Evolutionary conservation across 2,888 invertebrate species (phyloP).

Genomic region (Lasioglossum vierecki): DNA sequence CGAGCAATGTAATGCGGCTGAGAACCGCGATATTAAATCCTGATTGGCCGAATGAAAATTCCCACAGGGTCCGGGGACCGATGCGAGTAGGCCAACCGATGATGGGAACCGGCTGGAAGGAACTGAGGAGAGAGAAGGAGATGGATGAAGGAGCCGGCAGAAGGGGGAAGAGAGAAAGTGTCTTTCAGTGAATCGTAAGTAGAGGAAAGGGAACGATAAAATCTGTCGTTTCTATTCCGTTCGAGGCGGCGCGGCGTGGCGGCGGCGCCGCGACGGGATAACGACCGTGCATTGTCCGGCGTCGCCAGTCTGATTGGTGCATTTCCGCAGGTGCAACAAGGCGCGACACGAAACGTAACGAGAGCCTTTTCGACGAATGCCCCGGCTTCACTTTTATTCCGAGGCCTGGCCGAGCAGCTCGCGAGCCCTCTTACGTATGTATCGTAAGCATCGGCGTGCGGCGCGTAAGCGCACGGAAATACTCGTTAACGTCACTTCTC

Average conservation of each 20-base stretch:
- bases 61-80: constrained; percentile 13
- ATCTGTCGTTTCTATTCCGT: constrained; percentile 65
- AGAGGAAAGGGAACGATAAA: constrained; percentile 56
- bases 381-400: constrained; percentile 55
- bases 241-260: constrained; percentile 10
- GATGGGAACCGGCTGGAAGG: neutral
- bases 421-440: constrained; percentile 65
- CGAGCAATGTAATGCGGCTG: neutral
- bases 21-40: constrained; percentile 39
- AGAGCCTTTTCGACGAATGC: constrained; percentile 59
- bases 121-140: neutral
- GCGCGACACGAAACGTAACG: constrained; percentile 59
- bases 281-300: constrained; percentile 62
- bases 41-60: constrained; percentile 39
- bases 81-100: constrained; percentile 18
- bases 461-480: constrained; percentile 65
- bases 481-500: constrained; percentile 75
- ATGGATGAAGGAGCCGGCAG: neutral
- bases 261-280: constrained; percentile 58
- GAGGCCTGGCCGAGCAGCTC: constrained; percentile 34
- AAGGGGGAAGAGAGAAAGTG: constrained; percentile 34
- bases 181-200: constrained; percentile 53
- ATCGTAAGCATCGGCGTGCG: constrained; percentile 63
- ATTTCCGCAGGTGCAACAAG: constrained; percentile 65
- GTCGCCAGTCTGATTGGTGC: constrained; percentile 57